Evolutionary conservation across 2,797 vertebrate genomes (phyloP), one percentile per base, ranked within the genome.

Genomic region (Acanthurus lineatus): DNA sequence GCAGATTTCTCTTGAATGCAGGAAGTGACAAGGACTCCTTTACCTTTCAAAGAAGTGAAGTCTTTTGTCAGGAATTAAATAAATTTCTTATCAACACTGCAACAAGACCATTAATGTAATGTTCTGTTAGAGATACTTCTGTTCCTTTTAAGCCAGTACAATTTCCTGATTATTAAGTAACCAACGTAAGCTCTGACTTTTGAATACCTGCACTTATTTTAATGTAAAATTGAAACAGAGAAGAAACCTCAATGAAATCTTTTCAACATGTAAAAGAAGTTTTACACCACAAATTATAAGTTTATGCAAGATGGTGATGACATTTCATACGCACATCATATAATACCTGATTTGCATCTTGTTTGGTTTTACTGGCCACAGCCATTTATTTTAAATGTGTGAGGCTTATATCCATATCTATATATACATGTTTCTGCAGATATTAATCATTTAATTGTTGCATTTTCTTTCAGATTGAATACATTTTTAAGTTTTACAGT

Each of bases 1-100:
- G 64, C n/a, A 40, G 17, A 75, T 71, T 73, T 67, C 15, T 68
- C 75, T 68, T 28, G n/a, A 79, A 52, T n/a, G 19, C 28, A 57
- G 48, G 14, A 45, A 69, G 58, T 61, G 42, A 71, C 19, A 49
- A 51, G 38, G 11, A 67, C 38, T 52, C 2, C 3, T 68, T 69
- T 20, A 25, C 32, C 35, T 69, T 64, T 72, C 19, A 47, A 42
- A 69, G 22, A 53, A 56, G 14, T 77, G 62, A 79, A 0, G 42
- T 42, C n/a, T 49, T 51, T 69, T 76, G 47, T 16, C 28, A 73
- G 51, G 12, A 76, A 45, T 51, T 5, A 47, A 62, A 35, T 1
- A 22, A 77, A 81, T 62, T 22, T 35, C 16, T 56, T 16, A 47
- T 54, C 17, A 68, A 1, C 59, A 40, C 14, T 25, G 51, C 7